Evolutionary conservation across 1,140 invertebrate species (phyloP), one percentile per base, ranked within the genome.

Genomic region (Aphaenogaster floridana): DNA sequence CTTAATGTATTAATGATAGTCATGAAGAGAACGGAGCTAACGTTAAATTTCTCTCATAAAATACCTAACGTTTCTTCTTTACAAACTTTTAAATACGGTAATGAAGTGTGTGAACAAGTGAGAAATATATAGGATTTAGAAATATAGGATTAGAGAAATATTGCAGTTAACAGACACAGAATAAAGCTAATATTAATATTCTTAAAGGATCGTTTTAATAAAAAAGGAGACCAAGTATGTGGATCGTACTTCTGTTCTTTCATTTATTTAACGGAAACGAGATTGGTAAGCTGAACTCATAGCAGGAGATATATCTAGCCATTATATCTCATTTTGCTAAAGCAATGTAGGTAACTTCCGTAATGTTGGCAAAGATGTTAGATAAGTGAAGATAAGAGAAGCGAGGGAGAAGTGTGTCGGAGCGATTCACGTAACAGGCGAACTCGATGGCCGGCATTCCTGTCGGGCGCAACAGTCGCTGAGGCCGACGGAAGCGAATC

Each of bases 401-500:
- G 50, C 39, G 17, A 74, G 39, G 42, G 54, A 83, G 17, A 59
- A 83, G 68, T 57, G 15, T 71, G 79, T 9, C 76, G 9, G 42
- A 64, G 57, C 59, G 28, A 50, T 68, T 83, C 80, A 72, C 80
- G 80, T 76, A 84, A 84, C 69, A 50, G 80, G 80, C 68, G 42
- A 84, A 76, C 80, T 48, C 80, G 86, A 90, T 89, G 59, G 84
- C 68, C 77, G 50, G 85, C 78, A 76, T 79, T 74, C 77, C 81
- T 90, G 86, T 72, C 81, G 71, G 61, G 57, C 63, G 81, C 79
- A 81, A 74, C 74, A 86, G 61, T 89, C 69, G 36, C n/a, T 63
- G 69, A 59, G 71, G 45, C 42, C 81, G 85, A 86, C 89, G 90
- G 91, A 92, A 92, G 90, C 87, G 91, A 91, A 91, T 91, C 90